These are phyloP conservation scores for Leptodactylus fallax DNA, from an alignment of 2,797 vertebrate genomes.

Conservation along the genomic window DNA sequence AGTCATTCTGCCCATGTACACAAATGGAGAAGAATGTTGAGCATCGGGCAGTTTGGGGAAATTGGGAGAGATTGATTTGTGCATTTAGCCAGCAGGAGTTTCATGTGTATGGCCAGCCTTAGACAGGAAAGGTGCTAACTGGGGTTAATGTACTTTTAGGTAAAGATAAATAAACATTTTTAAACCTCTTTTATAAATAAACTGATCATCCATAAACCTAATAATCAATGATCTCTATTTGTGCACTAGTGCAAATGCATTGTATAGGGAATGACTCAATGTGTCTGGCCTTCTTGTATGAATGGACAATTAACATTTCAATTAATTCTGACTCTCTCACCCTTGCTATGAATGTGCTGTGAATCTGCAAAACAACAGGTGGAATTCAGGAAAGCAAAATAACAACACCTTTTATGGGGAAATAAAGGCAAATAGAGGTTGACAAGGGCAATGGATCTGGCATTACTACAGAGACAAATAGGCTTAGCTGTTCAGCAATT, in stretches of 20 bases:
- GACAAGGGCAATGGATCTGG: conserved; percentile 8
- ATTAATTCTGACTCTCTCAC: background rate
- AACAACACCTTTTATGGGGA: background rate
- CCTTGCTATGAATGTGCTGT: background rate
- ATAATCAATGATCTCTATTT: conserved; percentile 18
- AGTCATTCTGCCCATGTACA: too few species aligned
- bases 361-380: background rate
- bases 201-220: background rate
- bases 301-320: conserved; percentile 13
- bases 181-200: too few species aligned
- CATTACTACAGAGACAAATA: background rate
- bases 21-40: too few species aligned
- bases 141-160: too few species aligned
- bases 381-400: background rate
- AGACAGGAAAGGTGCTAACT: too few species aligned
- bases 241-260: background rate
- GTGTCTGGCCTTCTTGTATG: background rate
- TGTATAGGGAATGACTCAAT: background rate
- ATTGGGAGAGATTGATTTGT: too few species aligned
- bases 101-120: too few species aligned
- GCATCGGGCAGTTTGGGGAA: too few species aligned
- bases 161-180: too few species aligned
- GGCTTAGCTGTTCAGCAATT: background rate
- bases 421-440: conserved; percentile 8
- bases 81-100: too few species aligned